Evolutionary conservation across 2,113 vertebrate species (phyloP).

Genomic region (Podiceps cristatus): DNA sequence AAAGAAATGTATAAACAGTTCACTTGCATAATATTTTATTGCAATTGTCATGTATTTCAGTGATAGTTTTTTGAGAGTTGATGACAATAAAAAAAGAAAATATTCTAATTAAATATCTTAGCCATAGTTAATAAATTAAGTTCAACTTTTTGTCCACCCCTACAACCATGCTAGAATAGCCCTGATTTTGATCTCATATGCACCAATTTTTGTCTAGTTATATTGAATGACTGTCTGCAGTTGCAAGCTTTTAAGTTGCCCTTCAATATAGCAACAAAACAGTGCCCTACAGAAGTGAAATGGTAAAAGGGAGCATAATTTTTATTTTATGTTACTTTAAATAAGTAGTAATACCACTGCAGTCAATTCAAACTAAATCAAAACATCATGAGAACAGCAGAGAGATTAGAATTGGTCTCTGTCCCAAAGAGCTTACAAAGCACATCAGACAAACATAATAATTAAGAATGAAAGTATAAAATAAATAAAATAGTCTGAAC

Average conservation of each 20-base stretch:
- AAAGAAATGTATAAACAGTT: neutral
- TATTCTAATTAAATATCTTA: neutral
- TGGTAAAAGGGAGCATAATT: neutral
- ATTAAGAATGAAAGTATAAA: neutral
- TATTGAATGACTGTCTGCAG: neutral
- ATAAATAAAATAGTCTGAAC: neutral
- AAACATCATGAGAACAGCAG: neutral
- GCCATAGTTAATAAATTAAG: neutral
- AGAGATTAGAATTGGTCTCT: neutral
- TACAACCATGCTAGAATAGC: neutral
- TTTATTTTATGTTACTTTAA: neutral
- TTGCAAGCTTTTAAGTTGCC: neutral
- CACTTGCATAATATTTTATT: neutral
- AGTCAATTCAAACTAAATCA: neutral
- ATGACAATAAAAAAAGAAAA: neutral
- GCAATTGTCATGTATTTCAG: neutral
- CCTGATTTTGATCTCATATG: neutral
- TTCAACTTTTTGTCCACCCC: neutral
- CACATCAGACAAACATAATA: neutral
- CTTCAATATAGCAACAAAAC: neutral
- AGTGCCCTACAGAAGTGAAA: neutral
- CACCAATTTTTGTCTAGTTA: neutral
- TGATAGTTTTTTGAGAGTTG: neutral
- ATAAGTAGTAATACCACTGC: neutral
- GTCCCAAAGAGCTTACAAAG: neutral